Conservation (phyloP, 2,797 vertebrate species). For the Sebastes jordani region DNA sequence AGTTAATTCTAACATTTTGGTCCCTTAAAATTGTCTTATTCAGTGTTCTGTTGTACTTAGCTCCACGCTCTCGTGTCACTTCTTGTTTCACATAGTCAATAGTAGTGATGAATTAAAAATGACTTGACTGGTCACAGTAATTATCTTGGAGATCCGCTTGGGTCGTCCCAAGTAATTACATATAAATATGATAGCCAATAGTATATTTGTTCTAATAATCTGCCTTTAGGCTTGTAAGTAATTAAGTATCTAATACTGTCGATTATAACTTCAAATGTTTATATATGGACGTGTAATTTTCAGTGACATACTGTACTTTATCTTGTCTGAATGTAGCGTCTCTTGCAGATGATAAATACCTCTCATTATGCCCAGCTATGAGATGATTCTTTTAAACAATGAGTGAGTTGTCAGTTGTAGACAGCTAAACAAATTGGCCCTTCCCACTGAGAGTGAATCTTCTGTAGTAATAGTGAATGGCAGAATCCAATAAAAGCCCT, state of each 20-base stretch:
- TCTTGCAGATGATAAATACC: not conserved
- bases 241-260: not conserved
- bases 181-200: not conserved
- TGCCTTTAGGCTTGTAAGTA: not conserved
- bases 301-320: not conserved
- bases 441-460: constrained; percentile 8
- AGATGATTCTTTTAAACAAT: not conserved
- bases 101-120: not conserved
- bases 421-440: constrained; percentile 16
- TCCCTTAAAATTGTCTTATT: too few species aligned
- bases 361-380: not conserved
- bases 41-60: too few species aligned
- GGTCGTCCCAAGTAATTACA: not conserved
- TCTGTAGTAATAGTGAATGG: constrained; percentile 8
- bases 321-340: not conserved
- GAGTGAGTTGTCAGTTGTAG: not conserved
- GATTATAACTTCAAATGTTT: not conserved
- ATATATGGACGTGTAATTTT: not conserved
- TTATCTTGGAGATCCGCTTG: not conserved
- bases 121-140: not conserved
- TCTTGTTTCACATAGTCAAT: not conserved
- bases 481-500: constrained; percentile 41
- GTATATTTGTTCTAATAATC: not conserved
- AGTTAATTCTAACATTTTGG: too few species aligned
- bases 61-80: too few species aligned